phyloP scores from a whole-genome alignment of 53 echinoderm and acorn worm species.

The Paracentrotus lividus region DNA sequence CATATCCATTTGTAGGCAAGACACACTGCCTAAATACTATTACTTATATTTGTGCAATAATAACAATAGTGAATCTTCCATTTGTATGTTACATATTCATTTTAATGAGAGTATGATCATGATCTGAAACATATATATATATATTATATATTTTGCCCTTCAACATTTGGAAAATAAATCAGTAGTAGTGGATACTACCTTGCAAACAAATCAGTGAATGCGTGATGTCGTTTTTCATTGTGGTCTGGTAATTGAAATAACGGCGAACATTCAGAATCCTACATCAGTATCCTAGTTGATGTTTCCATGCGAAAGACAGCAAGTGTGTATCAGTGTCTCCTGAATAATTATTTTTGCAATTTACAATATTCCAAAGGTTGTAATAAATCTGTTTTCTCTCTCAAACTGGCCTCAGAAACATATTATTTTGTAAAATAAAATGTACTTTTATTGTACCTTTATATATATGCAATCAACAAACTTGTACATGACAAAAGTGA shows the following conservation, averaged over 20 bases:
- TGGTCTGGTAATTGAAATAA: not conserved
- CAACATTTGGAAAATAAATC: slow-evolving; percentile 34
- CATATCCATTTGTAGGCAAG: no score
- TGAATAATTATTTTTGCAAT: no score
- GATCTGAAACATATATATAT: not conserved
- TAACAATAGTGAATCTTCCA: not conserved
- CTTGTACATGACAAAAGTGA: no score
- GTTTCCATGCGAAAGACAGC: not conserved
- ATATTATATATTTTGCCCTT: not conserved
- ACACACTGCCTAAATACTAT: no score
- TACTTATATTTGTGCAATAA: slow-evolving; percentile 2
- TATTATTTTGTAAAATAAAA: no score
- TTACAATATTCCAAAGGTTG: no score
- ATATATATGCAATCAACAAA: no score
- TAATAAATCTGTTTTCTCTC: no score
- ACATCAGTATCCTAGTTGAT: no score
- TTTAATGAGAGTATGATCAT: not conserved
- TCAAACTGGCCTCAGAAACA: no score
- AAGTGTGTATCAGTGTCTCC: not conserved
- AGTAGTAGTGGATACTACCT: slow-evolving; percentile 10
- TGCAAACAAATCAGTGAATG: slow-evolving; percentile 2
- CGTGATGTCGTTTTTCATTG: not conserved
- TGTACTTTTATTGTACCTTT: no score
- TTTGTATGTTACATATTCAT: not conserved
- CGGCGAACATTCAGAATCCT: not conserved